A percentile compares a stretch with the other conserved stretches of the same genome.
Evolutionary conservation across 2,797 vertebrate genomes (phyloP).

Genomic region (Lepilemur ruficaudatus): DNA sequence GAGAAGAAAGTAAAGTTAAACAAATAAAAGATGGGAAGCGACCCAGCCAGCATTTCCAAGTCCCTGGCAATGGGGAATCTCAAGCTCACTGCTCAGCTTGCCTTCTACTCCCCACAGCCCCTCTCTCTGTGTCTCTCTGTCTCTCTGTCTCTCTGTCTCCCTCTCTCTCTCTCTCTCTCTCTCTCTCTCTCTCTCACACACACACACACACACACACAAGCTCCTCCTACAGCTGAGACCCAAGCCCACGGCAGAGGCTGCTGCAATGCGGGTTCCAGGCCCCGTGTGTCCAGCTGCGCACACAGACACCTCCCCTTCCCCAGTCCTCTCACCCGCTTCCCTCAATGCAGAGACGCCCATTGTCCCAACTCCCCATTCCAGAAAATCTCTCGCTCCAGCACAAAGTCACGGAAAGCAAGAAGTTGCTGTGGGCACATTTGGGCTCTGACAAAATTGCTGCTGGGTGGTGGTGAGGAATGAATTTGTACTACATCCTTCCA

Average conservation of each 20-base stretch:
- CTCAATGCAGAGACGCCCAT: neutral
- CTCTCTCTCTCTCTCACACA: neutral
- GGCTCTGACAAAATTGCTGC: slow-evolving; percentile 56
- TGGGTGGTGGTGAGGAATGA: slow-evolving; percentile 57
- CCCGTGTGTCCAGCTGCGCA: slow-evolving; percentile 30
- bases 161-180: no score
- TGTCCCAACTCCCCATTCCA: slow-evolving; percentile 27
- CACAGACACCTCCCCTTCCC: neutral
- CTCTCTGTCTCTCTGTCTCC: no score
- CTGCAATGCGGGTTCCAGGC: neutral
- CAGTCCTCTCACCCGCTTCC: neutral
- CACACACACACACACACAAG: neutral
- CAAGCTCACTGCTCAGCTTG: neutral
- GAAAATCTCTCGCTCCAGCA: slow-evolving; percentile 70
- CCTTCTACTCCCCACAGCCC: neutral
- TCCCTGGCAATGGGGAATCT: neutral
- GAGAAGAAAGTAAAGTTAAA: slow-evolving; percentile 65
- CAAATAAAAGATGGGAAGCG: slow-evolving; percentile 59
- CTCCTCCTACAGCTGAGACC: slow-evolving; percentile 35
- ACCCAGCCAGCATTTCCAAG: slow-evolving; percentile 8
- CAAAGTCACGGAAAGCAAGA: slow-evolving; percentile 63
- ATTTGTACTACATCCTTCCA: slow-evolving; percentile 48
- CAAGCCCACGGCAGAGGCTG: neutral
- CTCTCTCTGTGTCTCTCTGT: no score
- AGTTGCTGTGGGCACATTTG: slow-evolving; percentile 61